A percentile compares a stretch with the other conserved stretches of the same genome.
phyloP scores from a whole-genome alignment of 2,888 invertebrate species.

The Tyria jacobaeae region DNA sequence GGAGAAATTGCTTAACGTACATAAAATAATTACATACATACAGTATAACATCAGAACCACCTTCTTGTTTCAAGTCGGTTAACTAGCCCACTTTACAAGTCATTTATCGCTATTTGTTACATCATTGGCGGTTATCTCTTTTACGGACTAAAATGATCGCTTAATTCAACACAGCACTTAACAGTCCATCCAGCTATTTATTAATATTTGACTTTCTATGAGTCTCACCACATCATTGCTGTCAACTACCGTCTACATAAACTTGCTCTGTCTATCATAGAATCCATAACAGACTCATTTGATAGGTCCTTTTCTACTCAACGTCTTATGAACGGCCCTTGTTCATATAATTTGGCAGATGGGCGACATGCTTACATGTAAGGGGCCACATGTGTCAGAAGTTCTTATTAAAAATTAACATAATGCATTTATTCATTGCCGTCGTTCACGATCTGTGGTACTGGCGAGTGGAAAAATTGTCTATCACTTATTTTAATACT shows the following conservation, averaged over 20 bases:
- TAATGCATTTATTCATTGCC: constrained; percentile 36
- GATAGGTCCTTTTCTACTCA: constrained; percentile 14
- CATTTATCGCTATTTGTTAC: not conserved
- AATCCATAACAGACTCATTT: constrained; percentile 4
- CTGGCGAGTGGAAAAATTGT: constrained; percentile 12
- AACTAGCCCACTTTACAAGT: not conserved
- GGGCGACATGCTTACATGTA: constrained; percentile 10
- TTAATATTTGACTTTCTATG: not conserved
- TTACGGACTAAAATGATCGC: not conserved
- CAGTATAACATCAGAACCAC: too few species aligned
- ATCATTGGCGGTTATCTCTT: not conserved
- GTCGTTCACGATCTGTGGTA: constrained; percentile 18
- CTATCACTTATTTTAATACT: not conserved
- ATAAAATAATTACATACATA: too few species aligned
- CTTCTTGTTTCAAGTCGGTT: too few species aligned
- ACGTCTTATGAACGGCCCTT: constrained; percentile 19
- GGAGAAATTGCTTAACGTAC: too few species aligned
- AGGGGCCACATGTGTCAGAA: constrained; percentile 22
- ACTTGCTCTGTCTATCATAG: not conserved
- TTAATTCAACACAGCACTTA: not conserved
- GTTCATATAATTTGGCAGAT: constrained; percentile 24
- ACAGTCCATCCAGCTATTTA: not conserved
- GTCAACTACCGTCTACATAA: constrained; percentile 8
- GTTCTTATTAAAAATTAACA: constrained; percentile 30
- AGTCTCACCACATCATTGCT: not conserved